Evolutionary conservation across 1,140 invertebrate genomes (phyloP).

Genomic region (Pseudomyrmex cubaensis): DNA sequence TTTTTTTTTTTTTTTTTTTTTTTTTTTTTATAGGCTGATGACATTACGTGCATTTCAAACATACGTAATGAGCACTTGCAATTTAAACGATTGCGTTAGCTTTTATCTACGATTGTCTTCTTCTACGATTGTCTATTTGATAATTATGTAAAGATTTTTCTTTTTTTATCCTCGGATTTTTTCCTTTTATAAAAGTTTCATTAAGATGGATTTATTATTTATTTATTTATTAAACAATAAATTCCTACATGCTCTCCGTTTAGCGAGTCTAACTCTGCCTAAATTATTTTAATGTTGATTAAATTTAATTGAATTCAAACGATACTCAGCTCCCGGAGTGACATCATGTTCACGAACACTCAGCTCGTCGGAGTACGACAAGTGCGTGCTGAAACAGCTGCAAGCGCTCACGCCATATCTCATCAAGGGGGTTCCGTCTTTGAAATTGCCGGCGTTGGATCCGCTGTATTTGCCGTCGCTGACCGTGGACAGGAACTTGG

Average conservation of each 20-base stretch:
- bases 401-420: constrained; percentile 86
- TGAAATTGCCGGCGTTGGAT: constrained; percentile 88
- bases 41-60: background rate
- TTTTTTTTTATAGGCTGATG: background rate
- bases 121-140: too few species aligned
- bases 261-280: too few species aligned
- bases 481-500: constrained; percentile 88
- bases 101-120: too few species aligned
- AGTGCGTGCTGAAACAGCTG: constrained; percentile 87
- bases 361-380: constrained; percentile 82
- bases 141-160: too few species aligned
- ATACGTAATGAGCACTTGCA: background rate
- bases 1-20: constrained; percentile 25
- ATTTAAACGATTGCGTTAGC: background rate
- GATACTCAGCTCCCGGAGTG: constrained; percentile 78
- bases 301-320: background rate
- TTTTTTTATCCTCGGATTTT: too few species aligned
- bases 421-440: constrained; percentile 87
- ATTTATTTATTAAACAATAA: background rate
- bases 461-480: constrained; percentile 88
- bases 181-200: background rate
- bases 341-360: constrained; percentile 74
- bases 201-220: background rate
- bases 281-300: too few species aligned
- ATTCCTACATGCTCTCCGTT: too few species aligned